phyloP scores from a whole-genome alignment of 2,797 vertebrate species.

The Halcyon leucocephala region DNA sequence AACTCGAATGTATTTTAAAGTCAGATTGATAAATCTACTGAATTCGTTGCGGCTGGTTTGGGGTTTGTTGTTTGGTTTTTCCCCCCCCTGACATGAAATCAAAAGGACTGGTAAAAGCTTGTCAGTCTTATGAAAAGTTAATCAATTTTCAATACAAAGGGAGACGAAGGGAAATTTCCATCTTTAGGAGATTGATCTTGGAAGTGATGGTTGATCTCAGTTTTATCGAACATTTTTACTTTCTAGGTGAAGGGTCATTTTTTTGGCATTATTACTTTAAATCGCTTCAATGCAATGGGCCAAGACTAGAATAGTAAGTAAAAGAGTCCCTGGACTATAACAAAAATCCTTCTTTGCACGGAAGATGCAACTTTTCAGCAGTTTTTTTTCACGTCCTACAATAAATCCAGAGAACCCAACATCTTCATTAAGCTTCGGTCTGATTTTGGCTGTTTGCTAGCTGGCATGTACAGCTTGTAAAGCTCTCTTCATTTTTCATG shows the following conservation, averaged over 20 bases:
- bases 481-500: neutral
- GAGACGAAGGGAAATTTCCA: slow-evolving; percentile 69
- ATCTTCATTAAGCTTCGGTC: neutral
- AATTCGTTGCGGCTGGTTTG: neutral
- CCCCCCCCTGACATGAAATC: slow-evolving; percentile 32
- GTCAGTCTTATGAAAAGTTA: slow-evolving; percentile 57
- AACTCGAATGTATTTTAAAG: slow-evolving; percentile 59
- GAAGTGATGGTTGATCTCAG: slow-evolving; percentile 69
- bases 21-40: slow-evolving; percentile 56
- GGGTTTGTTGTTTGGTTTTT: neutral
- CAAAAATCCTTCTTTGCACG: slow-evolving; percentile 4
- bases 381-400: neutral
- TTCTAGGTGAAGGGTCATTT: slow-evolving; percentile 72
- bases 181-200: slow-evolving; percentile 66
- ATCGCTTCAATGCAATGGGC: slow-evolving; percentile 65
- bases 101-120: slow-evolving; percentile 51
- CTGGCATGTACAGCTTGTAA: neutral
- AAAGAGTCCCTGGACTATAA: slow-evolving; percentile 12
- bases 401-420: neutral
- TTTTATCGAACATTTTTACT: slow-evolving; percentile 68
- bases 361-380: slow-evolving; percentile 25
- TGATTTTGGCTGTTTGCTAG: neutral
- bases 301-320: slow-evolving; percentile 61
- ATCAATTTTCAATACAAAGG: slow-evolving; percentile 75
- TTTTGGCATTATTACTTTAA: slow-evolving; percentile 74